phyloP scores from a whole-genome alignment of 2,797 vertebrate genomes.

The Nasua narica region DNA sequence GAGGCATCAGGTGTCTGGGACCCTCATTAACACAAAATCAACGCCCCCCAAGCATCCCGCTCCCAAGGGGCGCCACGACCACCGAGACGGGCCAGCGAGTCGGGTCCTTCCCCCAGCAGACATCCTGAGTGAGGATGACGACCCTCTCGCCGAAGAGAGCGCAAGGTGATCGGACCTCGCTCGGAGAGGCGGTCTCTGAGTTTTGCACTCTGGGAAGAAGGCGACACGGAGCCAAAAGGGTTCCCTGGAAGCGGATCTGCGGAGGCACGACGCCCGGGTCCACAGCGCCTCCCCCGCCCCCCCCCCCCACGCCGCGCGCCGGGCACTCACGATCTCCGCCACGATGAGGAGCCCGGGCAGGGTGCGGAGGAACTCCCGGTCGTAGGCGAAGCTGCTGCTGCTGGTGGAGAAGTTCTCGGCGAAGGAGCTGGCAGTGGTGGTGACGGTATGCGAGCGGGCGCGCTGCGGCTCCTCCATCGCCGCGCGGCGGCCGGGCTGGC shows the following conservation, averaged over 20 bases:
- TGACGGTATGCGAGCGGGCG: constrained; percentile 83
- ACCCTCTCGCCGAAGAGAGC: neutral
- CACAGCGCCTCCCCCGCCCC: neutral
- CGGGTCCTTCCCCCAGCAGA: neutral
- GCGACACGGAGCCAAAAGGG: neutral
- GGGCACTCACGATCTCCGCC: constrained; percentile 85
- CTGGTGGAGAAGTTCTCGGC: constrained; percentile 81
- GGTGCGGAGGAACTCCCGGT: constrained; percentile 85
- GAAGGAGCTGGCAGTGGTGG: constrained; percentile 86
- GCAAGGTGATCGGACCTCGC: neutral
- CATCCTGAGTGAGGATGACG: neutral
- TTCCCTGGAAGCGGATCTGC: neutral
- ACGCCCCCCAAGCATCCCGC: neutral
- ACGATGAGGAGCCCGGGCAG: constrained; percentile 85
- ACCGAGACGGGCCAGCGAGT: neutral
- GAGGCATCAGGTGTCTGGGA: neutral
- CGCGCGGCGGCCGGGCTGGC: neutral
- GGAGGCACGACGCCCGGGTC: neutral
- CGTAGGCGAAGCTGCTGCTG: constrained; percentile 84
- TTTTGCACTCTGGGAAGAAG: neutral
- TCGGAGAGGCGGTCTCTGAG: neutral
- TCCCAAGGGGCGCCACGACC: neutral
- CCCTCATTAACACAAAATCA: neutral
- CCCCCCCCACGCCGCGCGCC: neutral
- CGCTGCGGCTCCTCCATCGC: constrained; percentile 80